Percentiles rank a stretch among this genome's conserved stretches.
phyloP scores from a whole-genome alignment of 2,888 invertebrate genomes.

The Stramonita haemastoma region DNA sequence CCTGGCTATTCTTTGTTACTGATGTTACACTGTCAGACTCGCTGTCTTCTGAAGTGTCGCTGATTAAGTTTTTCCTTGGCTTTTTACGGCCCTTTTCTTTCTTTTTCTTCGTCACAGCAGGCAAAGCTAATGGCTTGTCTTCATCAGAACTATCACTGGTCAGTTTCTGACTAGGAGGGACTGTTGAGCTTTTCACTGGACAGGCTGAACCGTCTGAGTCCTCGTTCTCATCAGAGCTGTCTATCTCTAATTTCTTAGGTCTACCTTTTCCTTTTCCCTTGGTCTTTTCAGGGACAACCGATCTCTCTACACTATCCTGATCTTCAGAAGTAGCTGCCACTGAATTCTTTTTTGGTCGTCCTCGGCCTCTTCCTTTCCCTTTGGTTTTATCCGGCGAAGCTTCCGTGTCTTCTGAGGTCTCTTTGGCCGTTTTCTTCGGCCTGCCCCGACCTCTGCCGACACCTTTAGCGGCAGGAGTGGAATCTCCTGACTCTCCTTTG shows the following conservation, averaged over 20 bases:
- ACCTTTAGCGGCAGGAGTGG: neutral
- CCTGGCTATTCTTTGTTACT: neutral
- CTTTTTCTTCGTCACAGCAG: neutral
- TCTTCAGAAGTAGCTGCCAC: slow-evolving; percentile 1
- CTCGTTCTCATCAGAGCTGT: neutral
- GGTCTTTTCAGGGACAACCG: neutral
- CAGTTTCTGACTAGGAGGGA: neutral
- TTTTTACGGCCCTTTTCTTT: neutral
- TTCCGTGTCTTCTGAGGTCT: neutral
- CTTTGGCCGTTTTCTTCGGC: neutral
- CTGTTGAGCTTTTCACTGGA: neutral
- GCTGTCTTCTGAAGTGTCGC: neutral
- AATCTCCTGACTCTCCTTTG: neutral
- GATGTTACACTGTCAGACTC: neutral
- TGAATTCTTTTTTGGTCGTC: neutral
- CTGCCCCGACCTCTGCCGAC: slow-evolving; percentile 5
- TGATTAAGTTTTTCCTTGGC: neutral
- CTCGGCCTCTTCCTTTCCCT: neutral
- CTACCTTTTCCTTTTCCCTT: slow-evolving; percentile 6
- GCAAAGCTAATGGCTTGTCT: neutral
- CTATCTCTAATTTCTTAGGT: neutral
- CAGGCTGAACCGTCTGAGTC: slow-evolving; percentile 1
- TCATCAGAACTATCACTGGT: neutral
- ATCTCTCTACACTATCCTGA: neutral
- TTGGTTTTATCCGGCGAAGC: neutral